These are phyloP conservation scores for Sebastes alutus DNA, from an alignment of 2,797 vertebrate genomes.

Conservation along the genomic window DNA sequence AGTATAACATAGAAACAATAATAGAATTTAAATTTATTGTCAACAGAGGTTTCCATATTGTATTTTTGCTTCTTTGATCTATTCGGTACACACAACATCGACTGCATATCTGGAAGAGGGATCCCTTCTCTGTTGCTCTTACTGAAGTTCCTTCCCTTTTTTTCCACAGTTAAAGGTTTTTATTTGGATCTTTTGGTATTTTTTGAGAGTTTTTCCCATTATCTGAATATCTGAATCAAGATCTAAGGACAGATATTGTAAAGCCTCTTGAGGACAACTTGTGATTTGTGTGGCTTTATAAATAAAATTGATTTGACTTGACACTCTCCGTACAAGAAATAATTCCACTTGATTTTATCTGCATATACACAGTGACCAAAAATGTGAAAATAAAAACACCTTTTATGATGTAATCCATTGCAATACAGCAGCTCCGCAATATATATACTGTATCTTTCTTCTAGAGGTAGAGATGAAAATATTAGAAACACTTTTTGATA, in stretches of 20 bases:
- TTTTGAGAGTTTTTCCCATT: background rate
- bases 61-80: background rate
- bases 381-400: background rate
- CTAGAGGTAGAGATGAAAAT: too few species aligned
- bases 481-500: background rate
- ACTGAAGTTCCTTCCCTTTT: background rate
- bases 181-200: background rate
- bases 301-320: background rate
- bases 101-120: background rate
- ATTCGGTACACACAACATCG: background rate
- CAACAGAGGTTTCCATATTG: background rate
- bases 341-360: background rate
- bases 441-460: too few species aligned
- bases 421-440: background rate
- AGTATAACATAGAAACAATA: background rate
- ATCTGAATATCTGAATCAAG: background rate
- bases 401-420: background rate
- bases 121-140: background rate
- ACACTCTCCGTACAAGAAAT: background rate
- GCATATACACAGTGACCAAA: background rate
- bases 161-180: background rate
- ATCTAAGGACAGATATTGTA: background rate
- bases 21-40: background rate
- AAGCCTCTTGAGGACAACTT: background rate
- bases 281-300: background rate